Percentiles rank a stretch among this genome's conserved stretches.
Conservation (phyloP, 2,888 invertebrate genomes). For the Eutolmus rufibarbis region DNA sequence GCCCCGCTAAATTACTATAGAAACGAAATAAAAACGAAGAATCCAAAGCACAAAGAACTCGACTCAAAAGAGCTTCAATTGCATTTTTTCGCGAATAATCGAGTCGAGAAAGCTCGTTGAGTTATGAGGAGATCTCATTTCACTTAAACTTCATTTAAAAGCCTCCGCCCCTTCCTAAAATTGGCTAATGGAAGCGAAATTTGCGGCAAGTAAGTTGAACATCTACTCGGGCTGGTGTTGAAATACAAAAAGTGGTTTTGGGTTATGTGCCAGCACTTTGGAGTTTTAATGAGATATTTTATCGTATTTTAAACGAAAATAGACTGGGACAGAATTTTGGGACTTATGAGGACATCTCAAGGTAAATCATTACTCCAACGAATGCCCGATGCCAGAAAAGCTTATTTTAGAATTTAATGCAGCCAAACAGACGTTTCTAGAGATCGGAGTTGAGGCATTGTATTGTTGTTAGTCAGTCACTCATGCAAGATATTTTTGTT, state of each 20-base stretch:
- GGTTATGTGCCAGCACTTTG: background rate
- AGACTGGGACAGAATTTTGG: background rate
- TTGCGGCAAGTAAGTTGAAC: background rate
- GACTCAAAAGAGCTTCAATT: background rate
- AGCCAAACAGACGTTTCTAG: background rate
- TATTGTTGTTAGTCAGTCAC: background rate
- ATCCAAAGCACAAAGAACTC: background rate
- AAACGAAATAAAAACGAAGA: background rate
- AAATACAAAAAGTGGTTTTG: background rate
- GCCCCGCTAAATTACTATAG: background rate
- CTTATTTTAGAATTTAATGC: background rate
- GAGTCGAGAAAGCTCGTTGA: conserved; percentile 4
- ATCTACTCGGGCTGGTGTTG: background rate
- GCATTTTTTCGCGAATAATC: background rate
- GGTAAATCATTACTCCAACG: background rate
- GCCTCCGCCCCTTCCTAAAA: background rate
- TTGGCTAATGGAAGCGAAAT: background rate
- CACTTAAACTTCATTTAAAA: conserved; percentile 2
- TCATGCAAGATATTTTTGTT: background rate
- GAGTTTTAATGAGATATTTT: background rate
- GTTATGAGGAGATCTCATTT: background rate
- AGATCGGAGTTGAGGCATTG: background rate
- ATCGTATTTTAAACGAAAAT: background rate
- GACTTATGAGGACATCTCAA: background rate
- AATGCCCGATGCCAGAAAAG: background rate